Conservation (phyloP, 2,113 vertebrate genomes). For the Diadophis punctatus region DNA sequence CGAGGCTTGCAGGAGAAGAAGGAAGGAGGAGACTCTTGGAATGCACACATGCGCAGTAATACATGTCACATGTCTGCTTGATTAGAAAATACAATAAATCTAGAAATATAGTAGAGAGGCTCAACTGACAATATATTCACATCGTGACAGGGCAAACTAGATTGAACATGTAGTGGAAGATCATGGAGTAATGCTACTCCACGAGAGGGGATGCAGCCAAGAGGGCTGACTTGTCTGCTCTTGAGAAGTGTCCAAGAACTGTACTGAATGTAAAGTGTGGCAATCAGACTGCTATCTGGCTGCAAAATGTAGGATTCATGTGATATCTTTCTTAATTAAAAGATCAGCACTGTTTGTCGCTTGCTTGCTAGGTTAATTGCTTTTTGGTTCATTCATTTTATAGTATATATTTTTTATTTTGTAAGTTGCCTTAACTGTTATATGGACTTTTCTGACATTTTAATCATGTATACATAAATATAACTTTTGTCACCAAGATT, state of each 20-base stretch:
- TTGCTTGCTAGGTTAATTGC: neutral
- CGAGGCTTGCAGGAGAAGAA: too few species aligned
- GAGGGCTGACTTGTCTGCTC: neutral
- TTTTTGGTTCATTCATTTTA: neutral
- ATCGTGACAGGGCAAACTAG: too few species aligned
- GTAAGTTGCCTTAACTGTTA: neutral
- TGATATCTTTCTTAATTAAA: neutral
- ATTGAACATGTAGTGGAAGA: neutral
- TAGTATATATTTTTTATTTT: neutral
- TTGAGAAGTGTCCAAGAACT: neutral
- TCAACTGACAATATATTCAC: too few species aligned
- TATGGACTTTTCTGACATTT: neutral
- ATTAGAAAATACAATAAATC: too few species aligned
- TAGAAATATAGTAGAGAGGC: too few species aligned
- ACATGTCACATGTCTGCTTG: too few species aligned
- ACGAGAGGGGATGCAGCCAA: neutral
- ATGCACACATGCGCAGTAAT: too few species aligned
- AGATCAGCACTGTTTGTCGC: neutral
- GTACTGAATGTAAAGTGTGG: neutral
- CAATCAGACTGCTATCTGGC: neutral
- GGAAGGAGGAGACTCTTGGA: too few species aligned
- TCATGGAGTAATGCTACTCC: neutral
- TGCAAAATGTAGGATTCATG: neutral
- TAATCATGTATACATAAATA: neutral
- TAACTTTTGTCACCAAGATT: neutral